These are phyloP conservation scores for Nestor notabilis DNA, from an alignment of 2,113 vertebrate genomes.

Conservation along the genomic window DNA sequence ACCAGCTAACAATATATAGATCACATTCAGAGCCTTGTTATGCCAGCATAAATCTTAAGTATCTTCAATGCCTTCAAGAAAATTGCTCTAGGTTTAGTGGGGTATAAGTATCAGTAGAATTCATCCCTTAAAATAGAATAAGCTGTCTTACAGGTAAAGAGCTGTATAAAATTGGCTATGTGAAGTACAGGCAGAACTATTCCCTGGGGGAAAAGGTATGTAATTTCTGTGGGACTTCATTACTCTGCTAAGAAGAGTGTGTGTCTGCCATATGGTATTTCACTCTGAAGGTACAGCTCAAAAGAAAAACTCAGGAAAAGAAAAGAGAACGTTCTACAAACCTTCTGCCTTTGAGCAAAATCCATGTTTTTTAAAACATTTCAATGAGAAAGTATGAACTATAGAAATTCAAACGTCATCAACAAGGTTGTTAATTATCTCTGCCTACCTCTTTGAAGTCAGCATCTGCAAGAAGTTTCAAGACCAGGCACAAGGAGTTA, in stretches of 20 bases:
- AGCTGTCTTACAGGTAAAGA: slow-evolving; percentile 3
- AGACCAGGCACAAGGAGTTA: background rate
- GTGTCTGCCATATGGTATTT: slow-evolving; percentile 69
- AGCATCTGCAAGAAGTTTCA: slow-evolving; percentile 9
- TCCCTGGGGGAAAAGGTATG: slow-evolving; percentile 25
- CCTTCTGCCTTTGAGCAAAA: slow-evolving; percentile 20
- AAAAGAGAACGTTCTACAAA: background rate
- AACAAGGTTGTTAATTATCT: background rate
- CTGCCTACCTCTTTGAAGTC: background rate
- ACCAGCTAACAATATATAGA: background rate
- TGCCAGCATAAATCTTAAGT: background rate
- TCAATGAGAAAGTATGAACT: background rate
- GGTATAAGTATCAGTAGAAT: background rate
- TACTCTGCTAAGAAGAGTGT: slow-evolving; percentile 46
- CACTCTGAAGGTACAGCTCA: slow-evolving; percentile 59
- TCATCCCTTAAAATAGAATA: background rate
- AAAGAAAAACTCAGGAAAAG: slow-evolving; percentile 35
- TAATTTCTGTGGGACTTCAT: slow-evolving; percentile 61
- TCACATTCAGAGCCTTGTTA: background rate
- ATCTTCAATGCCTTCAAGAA: background rate
- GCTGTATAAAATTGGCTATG: slow-evolving; percentile 20
- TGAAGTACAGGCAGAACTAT: slow-evolving; percentile 29
- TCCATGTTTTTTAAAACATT: background rate
- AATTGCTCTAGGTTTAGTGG: background rate
- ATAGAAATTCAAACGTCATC: background rate